Evolutionary conservation across 1,140 invertebrate genomes (phyloP).

Genomic region (Tribolium castaneum): DNA sequence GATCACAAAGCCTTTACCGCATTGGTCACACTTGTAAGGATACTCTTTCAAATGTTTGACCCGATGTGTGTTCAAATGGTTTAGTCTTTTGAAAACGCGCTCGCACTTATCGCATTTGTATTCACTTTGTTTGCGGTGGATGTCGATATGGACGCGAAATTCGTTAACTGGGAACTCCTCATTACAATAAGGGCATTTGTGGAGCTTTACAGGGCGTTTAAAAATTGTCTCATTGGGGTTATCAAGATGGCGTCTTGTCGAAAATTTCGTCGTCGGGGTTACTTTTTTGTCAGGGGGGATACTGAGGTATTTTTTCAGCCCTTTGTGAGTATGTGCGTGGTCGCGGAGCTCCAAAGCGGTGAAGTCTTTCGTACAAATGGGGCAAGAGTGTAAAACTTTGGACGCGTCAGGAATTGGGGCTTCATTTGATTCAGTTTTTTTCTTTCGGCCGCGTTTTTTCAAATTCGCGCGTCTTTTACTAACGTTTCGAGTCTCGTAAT

Average conservation of each 20-base stretch:
- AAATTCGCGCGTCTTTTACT: neutral
- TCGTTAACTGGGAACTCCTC: constrained; percentile 36
- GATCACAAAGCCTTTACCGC: constrained; percentile 52
- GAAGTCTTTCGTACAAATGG: constrained; percentile 52
- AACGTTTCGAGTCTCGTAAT: neutral
- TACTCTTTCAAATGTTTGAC: constrained; percentile 52
- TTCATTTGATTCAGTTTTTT: neutral
- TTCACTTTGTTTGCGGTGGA: constrained; percentile 47
- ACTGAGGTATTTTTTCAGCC: constrained; percentile 50
- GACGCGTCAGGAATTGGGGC: neutral
- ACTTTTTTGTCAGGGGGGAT: constrained; percentile 46
- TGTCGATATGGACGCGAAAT: constrained; percentile 46
- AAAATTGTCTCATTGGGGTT: neutral
- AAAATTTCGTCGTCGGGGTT: constrained; percentile 38
- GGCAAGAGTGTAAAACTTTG: constrained; percentile 42
- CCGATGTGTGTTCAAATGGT: constrained; percentile 50
- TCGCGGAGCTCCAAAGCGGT: constrained; percentile 41
- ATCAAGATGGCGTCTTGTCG: neutral
- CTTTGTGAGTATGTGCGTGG: constrained; percentile 50
- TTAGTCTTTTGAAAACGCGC: constrained; percentile 50
- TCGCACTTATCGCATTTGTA: constrained; percentile 51
- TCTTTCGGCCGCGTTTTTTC: constrained; percentile 7
- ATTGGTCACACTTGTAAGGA: constrained; percentile 52
- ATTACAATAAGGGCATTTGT: constrained; percentile 47
- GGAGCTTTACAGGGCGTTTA: constrained; percentile 38